Evolutionary conservation across 2,888 invertebrate species (phyloP).

Genomic region (Cactoblastis cactorum): DNA sequence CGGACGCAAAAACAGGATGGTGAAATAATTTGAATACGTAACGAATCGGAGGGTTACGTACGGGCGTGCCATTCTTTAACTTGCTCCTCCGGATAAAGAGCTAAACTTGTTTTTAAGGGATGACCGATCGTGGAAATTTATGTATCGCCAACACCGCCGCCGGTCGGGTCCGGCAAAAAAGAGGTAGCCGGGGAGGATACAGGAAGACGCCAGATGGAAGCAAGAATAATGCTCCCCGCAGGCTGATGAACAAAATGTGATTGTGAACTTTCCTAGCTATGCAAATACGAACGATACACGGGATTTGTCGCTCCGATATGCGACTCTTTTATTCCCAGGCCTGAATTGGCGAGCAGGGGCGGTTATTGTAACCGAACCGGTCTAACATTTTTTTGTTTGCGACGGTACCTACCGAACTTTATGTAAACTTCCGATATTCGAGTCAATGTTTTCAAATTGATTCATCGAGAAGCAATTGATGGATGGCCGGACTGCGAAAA

Average conservation of each 20-base stretch:
- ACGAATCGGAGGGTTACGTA: constrained; percentile 73
- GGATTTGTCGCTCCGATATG: constrained; percentile 49
- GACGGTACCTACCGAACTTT: constrained; percentile 47
- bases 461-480: constrained; percentile 52
- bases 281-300: constrained; percentile 72
- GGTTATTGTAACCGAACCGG: constrained; percentile 41
- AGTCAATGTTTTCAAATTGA: constrained; percentile 67
- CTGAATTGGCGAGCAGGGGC: constrained; percentile 48
- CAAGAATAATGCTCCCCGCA: constrained; percentile 75
- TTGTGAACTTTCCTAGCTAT: constrained; percentile 76
- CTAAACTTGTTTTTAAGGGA: constrained; percentile 80
- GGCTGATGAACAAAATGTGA: constrained; percentile 78
- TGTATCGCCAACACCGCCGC: constrained; percentile 74
- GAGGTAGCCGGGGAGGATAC: constrained; percentile 69
- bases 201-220: constrained; percentile 76
- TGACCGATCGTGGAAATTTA: constrained; percentile 78
- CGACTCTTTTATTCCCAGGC: constrained; percentile 50
- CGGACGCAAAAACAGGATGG: constrained; percentile 69
- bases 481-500: constrained; percentile 53
- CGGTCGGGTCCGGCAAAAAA: constrained; percentile 68
- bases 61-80: constrained; percentile 72
- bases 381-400: constrained; percentile 55
- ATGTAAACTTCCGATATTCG: constrained; percentile 50
- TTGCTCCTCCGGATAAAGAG: constrained; percentile 73
- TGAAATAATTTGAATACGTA: constrained; percentile 77